Evolutionary conservation across 2,113 vertebrate genomes (phyloP).

Genomic region (Varanus salvator): DNA sequence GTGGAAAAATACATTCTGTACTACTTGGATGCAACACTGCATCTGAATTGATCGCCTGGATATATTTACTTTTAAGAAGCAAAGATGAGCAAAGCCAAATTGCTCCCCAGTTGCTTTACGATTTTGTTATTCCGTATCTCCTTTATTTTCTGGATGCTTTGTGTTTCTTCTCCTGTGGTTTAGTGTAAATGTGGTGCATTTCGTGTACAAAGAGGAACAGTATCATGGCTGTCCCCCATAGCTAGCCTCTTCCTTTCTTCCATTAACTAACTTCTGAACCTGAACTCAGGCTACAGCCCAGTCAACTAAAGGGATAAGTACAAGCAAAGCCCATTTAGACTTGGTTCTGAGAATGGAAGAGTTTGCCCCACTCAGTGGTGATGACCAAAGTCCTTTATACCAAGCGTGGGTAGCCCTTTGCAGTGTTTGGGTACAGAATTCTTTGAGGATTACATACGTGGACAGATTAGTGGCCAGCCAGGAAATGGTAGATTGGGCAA

Average conservation of each 20-base stretch:
- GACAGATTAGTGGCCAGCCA: too few relatives aligned
- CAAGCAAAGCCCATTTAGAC: background rate
- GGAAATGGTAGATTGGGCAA: too few relatives aligned
- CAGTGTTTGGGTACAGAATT: too few relatives aligned
- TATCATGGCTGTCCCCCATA: background rate
- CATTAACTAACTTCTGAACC: background rate
- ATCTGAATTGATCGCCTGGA: background rate
- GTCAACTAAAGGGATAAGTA: background rate
- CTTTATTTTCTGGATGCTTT: background rate
- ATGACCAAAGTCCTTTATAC: background rate
- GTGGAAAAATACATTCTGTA: background rate
- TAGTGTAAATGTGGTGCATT: background rate
- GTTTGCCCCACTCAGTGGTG: background rate
- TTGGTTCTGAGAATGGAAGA: background rate
- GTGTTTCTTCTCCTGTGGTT: background rate
- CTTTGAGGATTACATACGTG: too few relatives aligned
- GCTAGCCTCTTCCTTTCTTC: background rate
- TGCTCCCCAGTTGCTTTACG: too few relatives aligned
- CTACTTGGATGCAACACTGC: background rate
- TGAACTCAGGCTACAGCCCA: background rate
- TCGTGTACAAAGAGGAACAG: background rate
- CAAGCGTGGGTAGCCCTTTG: too few relatives aligned
- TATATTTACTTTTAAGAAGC: too few relatives aligned
- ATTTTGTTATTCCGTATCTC: background rate
- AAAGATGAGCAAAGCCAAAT: too few relatives aligned